A percentile compares a stretch with the other conserved stretches of the same genome.
These are phyloP conservation scores for Poeciliopsis gracilis DNA, from an alignment of 2,797 vertebrate genomes.

Conservation along the genomic window DNA sequence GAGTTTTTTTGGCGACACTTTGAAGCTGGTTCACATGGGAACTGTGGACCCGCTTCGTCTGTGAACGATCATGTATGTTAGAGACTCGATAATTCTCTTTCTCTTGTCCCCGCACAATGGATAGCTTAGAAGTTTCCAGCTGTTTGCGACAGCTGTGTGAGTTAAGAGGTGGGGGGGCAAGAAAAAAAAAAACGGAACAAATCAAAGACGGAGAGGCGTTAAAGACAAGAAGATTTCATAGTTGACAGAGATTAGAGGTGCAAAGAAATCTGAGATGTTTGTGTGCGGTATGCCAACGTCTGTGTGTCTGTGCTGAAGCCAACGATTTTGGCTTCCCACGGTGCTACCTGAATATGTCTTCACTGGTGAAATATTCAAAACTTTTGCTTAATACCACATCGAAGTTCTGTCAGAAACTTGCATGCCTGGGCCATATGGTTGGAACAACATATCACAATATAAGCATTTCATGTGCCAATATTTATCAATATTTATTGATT, in stretches of 20 bases:
- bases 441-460: too few relatives aligned
- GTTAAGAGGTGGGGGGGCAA: slow-evolving; percentile 8
- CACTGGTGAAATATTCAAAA: background rate
- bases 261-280: slow-evolving; percentile 51
- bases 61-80: slow-evolving; percentile 17
- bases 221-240: slow-evolving; percentile 56
- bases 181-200: slow-evolving; percentile 31
- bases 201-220: slow-evolving; percentile 43
- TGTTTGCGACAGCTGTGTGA: slow-evolving; percentile 77
- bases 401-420: background rate
- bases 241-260: slow-evolving; percentile 55
- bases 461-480: too few relatives aligned
- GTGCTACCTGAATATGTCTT: slow-evolving; percentile 37
- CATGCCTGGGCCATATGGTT: too few relatives aligned
- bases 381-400: background rate
- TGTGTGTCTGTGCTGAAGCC: slow-evolving; percentile 28
- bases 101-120: slow-evolving; percentile 30
- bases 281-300: slow-evolving; percentile 24
- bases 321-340: slow-evolving; percentile 45
- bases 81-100: slow-evolving; percentile 34
- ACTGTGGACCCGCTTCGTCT: slow-evolving; percentile 27
- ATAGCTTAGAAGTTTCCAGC: slow-evolving; percentile 64
- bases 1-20: slow-evolving; percentile 52
- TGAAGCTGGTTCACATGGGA: slow-evolving; percentile 67
- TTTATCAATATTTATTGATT: too few relatives aligned